These are phyloP conservation scores for Helicoverpa assulta DNA, from an alignment of 2,888 invertebrate species.

Conservation along the genomic window DNA sequence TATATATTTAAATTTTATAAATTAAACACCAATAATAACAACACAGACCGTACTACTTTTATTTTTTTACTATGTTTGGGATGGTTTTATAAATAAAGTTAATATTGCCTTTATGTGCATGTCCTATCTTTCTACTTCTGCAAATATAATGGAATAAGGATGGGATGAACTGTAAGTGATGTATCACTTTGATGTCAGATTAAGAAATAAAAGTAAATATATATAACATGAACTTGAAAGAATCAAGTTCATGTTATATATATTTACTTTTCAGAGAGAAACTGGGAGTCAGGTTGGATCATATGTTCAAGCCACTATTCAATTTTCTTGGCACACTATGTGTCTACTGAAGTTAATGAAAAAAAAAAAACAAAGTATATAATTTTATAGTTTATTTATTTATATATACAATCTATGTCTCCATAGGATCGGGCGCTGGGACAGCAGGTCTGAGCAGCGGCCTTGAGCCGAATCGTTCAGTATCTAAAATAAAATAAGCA, in stretches of 20 bases:
- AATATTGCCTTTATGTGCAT: neutral
- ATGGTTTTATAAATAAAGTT: constrained; percentile 5
- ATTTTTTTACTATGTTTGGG: constrained; percentile 1
- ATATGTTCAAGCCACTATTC: too few relatives aligned
- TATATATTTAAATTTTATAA: constrained; percentile 20
- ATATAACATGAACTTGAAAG: too few relatives aligned
- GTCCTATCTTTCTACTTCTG: too few relatives aligned
- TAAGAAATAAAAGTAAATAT: too few relatives aligned
- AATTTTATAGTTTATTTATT: constrained; percentile 22
- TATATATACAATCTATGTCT: constrained; percentile 66
- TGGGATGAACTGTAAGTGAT: too few relatives aligned
- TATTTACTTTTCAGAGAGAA: too few relatives aligned
- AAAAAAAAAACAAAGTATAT: neutral
- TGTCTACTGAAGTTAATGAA: too few relatives aligned
- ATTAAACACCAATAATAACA: constrained; percentile 63
- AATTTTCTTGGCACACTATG: too few relatives aligned
- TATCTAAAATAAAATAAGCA: constrained; percentile 78
- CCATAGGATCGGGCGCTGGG: constrained; percentile 74
- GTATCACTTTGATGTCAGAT: too few relatives aligned
- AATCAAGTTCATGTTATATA: too few relatives aligned
- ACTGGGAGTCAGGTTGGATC: too few relatives aligned
- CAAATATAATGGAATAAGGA: too few relatives aligned
- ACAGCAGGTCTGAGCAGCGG: constrained; percentile 70
- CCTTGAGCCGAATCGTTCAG: constrained; percentile 86
- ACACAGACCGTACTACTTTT: constrained; percentile 56